A percentile compares a stretch with the other conserved stretches of the same genome.
These are phyloP conservation scores for Hystrix cristata DNA, from an alignment of 2,113 vertebrate genomes.

Conservation along the genomic window DNA sequence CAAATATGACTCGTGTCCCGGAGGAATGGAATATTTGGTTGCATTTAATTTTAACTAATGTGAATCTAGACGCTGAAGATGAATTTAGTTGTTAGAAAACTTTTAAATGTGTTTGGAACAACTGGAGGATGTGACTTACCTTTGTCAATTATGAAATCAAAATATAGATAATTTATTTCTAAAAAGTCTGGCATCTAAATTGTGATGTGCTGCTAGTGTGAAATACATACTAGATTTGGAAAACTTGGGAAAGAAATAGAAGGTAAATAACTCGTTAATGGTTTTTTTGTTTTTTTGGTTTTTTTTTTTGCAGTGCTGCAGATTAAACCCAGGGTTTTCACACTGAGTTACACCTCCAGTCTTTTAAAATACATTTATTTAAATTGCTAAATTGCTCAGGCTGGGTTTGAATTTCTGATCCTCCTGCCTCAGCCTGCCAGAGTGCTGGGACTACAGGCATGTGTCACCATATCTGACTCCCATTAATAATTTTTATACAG, in stretches of 20 bases:
- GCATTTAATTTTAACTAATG: neutral
- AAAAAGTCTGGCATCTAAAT: neutral
- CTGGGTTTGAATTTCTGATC: neutral
- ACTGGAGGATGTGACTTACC: neutral
- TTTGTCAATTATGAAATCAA: neutral
- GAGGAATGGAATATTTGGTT: neutral
- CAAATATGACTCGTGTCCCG: neutral
- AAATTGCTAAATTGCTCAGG: neutral
- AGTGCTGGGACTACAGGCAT: neutral
- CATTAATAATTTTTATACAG: neutral
- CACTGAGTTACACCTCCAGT: neutral
- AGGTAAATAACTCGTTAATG: neutral
- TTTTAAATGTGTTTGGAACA: neutral
- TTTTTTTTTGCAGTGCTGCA: neutral
- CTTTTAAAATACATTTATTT: neutral
- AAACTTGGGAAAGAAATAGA: neutral
- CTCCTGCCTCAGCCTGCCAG: neutral
- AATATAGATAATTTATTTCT: neutral
- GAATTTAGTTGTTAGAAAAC: neutral
- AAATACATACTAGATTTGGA: neutral
- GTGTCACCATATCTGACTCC: neutral
- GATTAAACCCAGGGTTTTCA: neutral
- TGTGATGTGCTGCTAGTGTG: rapidly evolving
- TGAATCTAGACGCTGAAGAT: neutral
- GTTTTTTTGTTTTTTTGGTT: neutral